These are phyloP conservation scores for Panthera uncia DNA, from an alignment of 2,113 vertebrate genomes.

Conservation along the genomic window DNA sequence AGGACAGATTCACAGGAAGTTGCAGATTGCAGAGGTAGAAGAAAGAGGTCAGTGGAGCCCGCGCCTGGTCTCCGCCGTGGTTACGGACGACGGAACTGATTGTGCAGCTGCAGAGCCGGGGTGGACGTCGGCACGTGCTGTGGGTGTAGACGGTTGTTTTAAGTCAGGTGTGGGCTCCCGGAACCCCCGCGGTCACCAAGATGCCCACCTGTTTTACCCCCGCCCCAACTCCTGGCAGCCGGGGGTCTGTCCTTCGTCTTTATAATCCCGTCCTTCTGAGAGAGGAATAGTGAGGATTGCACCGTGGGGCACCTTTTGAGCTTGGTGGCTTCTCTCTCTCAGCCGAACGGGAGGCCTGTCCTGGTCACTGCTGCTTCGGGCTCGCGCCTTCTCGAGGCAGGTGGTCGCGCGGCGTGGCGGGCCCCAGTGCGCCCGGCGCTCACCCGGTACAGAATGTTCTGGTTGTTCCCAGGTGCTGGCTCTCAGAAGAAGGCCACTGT, in stretches of 20 bases:
- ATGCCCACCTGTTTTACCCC: not conserved
- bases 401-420: rapidly evolving
- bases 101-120: not conserved
- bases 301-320: not conserved
- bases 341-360: not conserved
- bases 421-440: not conserved
- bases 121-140: not conserved
- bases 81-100: no score
- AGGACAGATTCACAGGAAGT: not conserved
- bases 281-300: rapidly evolving
- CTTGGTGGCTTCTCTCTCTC: not conserved
- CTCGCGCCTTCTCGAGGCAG: not conserved
- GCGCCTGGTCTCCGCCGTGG: not conserved
- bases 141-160: no score
- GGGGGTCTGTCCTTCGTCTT: not conserved
- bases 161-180: no score
- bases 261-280: not conserved
- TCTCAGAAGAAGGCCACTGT: not conserved
- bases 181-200: not conserved
- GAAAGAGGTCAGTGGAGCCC: not conserved
- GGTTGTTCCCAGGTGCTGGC: not conserved
- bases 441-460: not conserved
- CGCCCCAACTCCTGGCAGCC: rapidly evolving
- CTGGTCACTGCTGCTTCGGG: no score
- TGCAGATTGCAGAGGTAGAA: not conserved